Conservation (phyloP, 2,888 invertebrate species). For the Drosophila bunnanda region DNA sequence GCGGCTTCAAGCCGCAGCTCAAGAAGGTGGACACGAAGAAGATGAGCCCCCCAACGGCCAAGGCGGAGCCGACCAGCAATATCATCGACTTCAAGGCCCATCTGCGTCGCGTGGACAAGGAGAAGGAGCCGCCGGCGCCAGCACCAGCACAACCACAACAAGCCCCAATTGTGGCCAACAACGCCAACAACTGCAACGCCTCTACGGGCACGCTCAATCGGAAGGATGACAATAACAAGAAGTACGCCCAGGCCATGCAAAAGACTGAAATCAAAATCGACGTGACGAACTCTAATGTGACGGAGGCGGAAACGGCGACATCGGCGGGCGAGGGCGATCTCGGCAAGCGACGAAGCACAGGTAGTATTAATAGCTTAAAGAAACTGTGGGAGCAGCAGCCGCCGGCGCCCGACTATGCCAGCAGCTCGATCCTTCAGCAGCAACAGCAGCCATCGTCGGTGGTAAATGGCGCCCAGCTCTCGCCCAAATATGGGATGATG, state of each 20-base stretch:
- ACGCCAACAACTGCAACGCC: conserved; percentile 58
- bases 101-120: conserved; percentile 91
- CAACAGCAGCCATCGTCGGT: conserved; percentile 28
- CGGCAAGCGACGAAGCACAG: conserved; percentile 95
- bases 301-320: conserved; percentile 53
- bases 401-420: conserved; percentile 76
- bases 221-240: conserved; percentile 59
- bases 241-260: conserved; percentile 68
- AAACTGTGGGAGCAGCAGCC: conserved; percentile 95
- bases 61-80: conserved; percentile 86
- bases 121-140: conserved; percentile 51
- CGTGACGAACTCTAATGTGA: conserved; percentile 69
- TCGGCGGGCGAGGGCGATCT: conserved; percentile 86
- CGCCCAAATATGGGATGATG: conserved; percentile 86
- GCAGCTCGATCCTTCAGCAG: conserved; percentile 68
- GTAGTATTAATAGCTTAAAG: conserved; percentile 96
- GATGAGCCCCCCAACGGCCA: conserved; percentile 85
- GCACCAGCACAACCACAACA: conserved; percentile 28
- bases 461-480: conserved; percentile 70
- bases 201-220: conserved; percentile 46
- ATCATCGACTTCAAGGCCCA: conserved; percentile 94
- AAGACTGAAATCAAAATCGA: conserved; percentile 85
- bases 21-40: conserved; percentile 91
- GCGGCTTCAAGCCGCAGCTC: conserved; percentile 88
- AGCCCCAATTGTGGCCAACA: conserved; percentile 34